Evolutionary conservation across 2,113 vertebrate genomes (phyloP).

Genomic region (Cavia aperea): DNA sequence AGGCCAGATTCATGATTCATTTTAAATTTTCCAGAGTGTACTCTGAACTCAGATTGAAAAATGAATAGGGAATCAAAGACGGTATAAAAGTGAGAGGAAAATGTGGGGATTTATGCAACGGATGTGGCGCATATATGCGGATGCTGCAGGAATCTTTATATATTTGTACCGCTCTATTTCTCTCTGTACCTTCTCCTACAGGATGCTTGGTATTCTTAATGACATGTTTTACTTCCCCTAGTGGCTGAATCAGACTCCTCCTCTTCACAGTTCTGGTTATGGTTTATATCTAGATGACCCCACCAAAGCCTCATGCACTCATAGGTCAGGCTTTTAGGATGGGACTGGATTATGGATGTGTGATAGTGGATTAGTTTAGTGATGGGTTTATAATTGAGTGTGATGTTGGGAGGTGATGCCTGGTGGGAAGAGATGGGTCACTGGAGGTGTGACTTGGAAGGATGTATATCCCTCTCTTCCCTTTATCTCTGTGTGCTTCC

Average conservation of each 20-base stretch:
- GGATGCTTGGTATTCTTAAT: background rate
- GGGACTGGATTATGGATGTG: background rate
- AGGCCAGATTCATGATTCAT: background rate
- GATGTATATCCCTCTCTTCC: background rate
- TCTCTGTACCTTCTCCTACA: background rate
- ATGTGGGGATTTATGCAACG: background rate
- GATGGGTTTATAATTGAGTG: background rate
- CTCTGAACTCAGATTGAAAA: constrained; percentile 24
- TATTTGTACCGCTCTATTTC: background rate
- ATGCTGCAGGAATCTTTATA: background rate
- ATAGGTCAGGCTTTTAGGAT: background rate
- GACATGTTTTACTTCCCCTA: background rate
- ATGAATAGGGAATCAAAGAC: background rate
- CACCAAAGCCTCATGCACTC: background rate
- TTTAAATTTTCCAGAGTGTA: background rate
- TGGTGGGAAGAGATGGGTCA: background rate
- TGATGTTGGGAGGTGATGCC: background rate
- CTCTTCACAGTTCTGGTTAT: background rate
- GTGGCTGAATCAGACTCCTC: background rate
- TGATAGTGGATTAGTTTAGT: background rate
- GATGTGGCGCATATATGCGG: background rate
- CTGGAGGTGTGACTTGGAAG: background rate
- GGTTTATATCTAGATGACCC: background rate
- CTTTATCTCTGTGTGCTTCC: background rate
- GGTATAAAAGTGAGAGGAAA: background rate